These are phyloP conservation scores for Onthophagus sagittarius DNA, from an alignment of 2,888 invertebrate species.

Conservation along the genomic window DNA sequence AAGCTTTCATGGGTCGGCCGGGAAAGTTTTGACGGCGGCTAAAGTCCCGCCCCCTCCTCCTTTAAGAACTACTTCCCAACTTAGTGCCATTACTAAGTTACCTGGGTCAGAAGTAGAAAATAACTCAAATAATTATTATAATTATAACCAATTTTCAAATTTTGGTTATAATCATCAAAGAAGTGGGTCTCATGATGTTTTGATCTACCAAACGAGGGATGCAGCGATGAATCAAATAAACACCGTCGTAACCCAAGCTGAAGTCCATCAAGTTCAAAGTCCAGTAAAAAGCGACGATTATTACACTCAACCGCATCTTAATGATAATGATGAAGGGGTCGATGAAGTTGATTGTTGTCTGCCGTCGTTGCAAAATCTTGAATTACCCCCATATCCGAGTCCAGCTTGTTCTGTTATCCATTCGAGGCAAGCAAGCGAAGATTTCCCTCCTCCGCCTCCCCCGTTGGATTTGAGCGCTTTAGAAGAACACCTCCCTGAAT, in stretches of 20 bases:
- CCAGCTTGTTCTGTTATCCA: constrained; percentile 73
- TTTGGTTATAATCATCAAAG: constrained; percentile 7
- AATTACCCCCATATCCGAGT: constrained; percentile 78
- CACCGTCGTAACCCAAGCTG: constrained; percentile 78
- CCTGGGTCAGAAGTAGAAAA: constrained; percentile 47
- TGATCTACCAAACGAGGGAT: constrained; percentile 32
- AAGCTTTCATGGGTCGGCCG: constrained; percentile 81
- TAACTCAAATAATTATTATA: constrained; percentile 30
- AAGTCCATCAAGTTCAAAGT: constrained; percentile 80
- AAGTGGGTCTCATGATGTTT: constrained; percentile 15
- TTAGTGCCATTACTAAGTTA: constrained; percentile 63
- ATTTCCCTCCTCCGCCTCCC: constrained; percentile 86
- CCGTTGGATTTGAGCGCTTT: constrained; percentile 66
- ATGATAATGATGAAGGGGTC: constrained; percentile 48
- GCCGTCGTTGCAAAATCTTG: constrained; percentile 49
- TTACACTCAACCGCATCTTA: constrained; percentile 39
- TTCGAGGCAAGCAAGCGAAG: constrained; percentile 82
- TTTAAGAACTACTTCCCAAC: constrained; percentile 80
- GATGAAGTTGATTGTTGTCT: constrained; percentile 65
- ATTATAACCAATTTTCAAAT: constrained; percentile 29
- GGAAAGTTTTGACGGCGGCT: constrained; percentile 75
- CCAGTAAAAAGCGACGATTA: constrained; percentile 54
- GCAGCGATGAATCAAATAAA: constrained; percentile 33
- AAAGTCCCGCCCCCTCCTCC: constrained; percentile 86
- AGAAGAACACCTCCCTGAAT: constrained; percentile 48